Conservation (phyloP, 2,797 vertebrate genomes). For the Chaetodon trifasciatus region DNA sequence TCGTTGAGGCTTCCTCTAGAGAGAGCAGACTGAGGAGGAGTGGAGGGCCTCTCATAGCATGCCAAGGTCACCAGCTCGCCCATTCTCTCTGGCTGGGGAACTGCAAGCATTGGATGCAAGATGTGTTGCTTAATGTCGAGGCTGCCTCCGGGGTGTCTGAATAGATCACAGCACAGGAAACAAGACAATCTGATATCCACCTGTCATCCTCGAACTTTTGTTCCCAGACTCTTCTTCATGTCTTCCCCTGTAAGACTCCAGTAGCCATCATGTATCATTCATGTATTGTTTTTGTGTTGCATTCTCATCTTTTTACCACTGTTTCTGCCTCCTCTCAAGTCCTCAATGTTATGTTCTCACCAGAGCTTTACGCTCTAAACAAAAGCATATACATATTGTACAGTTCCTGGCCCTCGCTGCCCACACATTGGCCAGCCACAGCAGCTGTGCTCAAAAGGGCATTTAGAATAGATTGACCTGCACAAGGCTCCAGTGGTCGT, state of each 20-base stretch:
- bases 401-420: conserved; percentile 40
- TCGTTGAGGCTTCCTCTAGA: conserved; percentile 51
- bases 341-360: conserved; percentile 18
- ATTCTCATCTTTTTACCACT: not conserved
- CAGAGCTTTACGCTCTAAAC: conserved; percentile 17
- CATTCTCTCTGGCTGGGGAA: conserved; percentile 24
- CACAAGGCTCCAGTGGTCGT: conserved; percentile 25
- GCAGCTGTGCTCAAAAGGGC: conserved; percentile 17
- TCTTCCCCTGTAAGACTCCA: conserved; percentile 6
- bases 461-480: conserved; percentile 51
- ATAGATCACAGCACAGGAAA: conserved; percentile 57
- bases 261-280: not conserved
- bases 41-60: conserved; percentile 55
- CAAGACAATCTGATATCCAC: conserved; percentile 34
- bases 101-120: conserved; percentile 53
- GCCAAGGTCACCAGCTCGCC: conserved; percentile 62
- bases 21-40: conserved; percentile 54
- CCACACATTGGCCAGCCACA: conserved; percentile 48
- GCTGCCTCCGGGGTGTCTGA: conserved; percentile 46
- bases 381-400: conserved; percentile 6
- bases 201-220: not conserved
- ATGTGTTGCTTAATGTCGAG: conserved; percentile 47
- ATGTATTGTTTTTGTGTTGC: not conserved
- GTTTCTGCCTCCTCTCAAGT: conserved; percentile 11
- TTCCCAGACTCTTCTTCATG: conserved; percentile 6